Base-by-base conservation (phyloP, 2,888 invertebrate genomes). In the Troides aeacus region DNA sequence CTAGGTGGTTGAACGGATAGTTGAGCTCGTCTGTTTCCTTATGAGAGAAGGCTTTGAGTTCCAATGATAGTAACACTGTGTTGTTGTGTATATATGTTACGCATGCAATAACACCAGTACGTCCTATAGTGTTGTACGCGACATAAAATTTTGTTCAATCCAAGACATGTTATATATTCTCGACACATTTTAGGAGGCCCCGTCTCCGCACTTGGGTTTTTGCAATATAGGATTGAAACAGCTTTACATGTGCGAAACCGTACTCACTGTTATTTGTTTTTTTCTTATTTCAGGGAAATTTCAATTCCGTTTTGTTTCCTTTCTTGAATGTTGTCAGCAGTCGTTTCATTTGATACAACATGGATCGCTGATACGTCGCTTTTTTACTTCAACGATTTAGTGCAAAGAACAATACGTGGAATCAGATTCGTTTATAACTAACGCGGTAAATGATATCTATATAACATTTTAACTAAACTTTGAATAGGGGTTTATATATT, bases 251-350 rank as follows among this genome's bases (percentile, higher is more conserved):
- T 65, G 58, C 46, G 68, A 63, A 58, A 68, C 63, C 46, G 39
- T 53, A 59, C 59, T 68, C 53, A 63, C 63, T 50, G 50, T 64
- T 68, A 68, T 68, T 68, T 68, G 68, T 63, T 68, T 68, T 30
- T 53, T 68, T 46, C 59, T 64, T 64, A 64, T 68, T 63, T 59
- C 63, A 24, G 50, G 30, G 59, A 64, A 60, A 64, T 62, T 67
- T 67, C 67, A 57, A 67, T 67, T 67, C 61, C 42, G 56, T 62
- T 57, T 62, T 17, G 67, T 21, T 61, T 30, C 42, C 42, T 62
- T 67, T 57, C 62, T 56, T 56, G 30, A 62, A 46, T 21, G 46
- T 66, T 61, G 66, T 66, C 36, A 36, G 62, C 62, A 62, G 67
- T 57, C 61, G 61, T 62, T 61, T 61, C 62, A 67, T 23, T 36